Base-by-base conservation (phyloP, 2,113 vertebrate species). In the Gasterosteus aculeatus region DNA sequence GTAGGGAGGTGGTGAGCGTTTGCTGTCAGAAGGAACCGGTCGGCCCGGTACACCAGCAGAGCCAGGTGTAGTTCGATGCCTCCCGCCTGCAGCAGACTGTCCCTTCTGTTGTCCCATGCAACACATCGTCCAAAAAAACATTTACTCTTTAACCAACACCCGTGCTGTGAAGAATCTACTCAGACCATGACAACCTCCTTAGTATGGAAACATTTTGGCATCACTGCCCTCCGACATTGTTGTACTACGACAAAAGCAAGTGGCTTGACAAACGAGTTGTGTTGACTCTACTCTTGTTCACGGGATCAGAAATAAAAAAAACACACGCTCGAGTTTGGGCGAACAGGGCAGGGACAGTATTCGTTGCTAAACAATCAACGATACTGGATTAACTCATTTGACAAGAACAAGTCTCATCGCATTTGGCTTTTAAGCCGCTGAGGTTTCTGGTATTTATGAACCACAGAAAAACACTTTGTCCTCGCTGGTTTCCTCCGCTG, bases 1-100 rank as follows among this genome's bases (percentile, higher is more conserved):
- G 65, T 5, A 78, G 46, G 53, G 62, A 83, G 66, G 44, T 69
- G 69, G 6, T 39, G 74, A 72, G 69, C 59, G 68, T 82, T 75
- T 60, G 77, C 67, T 42, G 39, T 86, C 62, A 80, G 63, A 11
- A 54, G 79, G 74, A 92, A 92, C 89, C 35, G 54, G 91, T 91
- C 57, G 44, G 64, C 54, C 72, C 7, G 64, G 85, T 72, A 72
- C 70, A 35, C 64, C 14, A 10, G 29, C 68, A 10, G n/a, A 61
- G 31, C 56, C 78, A 87, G 87, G 89, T 90, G 88, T 53, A 72
- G 80, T 75, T 65, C 42, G 62, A 83, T 65, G 41, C 44, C 6
- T 72, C 77, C 44, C 64, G 79, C 75, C 79, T 81, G 76, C 1
- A 61, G 69, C 61, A 12, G 65, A 56, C 62, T 69, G 65, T 16